A percentile compares a stretch with the other conserved stretches of the same genome.
phyloP scores from a whole-genome alignment of 1,140 invertebrate genomes.

The Onthophagus taurus region DNA sequence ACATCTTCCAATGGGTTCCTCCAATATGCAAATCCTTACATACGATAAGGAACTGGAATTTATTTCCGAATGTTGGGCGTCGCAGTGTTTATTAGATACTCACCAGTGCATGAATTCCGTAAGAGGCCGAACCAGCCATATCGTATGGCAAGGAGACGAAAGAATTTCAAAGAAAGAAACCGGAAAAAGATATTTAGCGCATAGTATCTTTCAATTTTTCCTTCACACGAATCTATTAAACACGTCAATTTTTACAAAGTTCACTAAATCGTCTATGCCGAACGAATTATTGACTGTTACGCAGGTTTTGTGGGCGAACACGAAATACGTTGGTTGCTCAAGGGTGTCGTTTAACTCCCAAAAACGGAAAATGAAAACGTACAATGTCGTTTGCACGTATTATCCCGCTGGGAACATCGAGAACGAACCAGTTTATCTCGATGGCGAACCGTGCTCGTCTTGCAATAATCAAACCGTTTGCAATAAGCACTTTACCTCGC shows the following conservation, averaged over 20 bases:
- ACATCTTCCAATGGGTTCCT: not conserved
- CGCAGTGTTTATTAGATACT: not conserved
- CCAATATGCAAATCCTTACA: slow-evolving; percentile 5
- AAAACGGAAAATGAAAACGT: not conserved
- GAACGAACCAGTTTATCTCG: not conserved
- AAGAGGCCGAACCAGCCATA: not conserved
- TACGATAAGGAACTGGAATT: slow-evolving; percentile 9
- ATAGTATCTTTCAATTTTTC: not conserved
- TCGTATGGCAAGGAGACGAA: slow-evolving; percentile 7
- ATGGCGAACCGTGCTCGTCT: slow-evolving; percentile 1
- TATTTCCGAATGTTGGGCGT: slow-evolving; percentile 1
- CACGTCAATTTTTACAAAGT: not conserved
- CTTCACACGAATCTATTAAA: not conserved
- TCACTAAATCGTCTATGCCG: not conserved
- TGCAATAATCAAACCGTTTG: not conserved
- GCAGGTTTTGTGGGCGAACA: slow-evolving; percentile 9
- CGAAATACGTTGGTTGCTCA: slow-evolving; percentile 4
- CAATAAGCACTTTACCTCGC: slow-evolving; percentile 1
- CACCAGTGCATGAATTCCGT: not conserved
- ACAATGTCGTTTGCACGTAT: slow-evolving; percentile 5
- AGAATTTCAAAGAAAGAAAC: not conserved
- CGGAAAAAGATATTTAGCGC: not conserved
- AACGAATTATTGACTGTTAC: not conserved
- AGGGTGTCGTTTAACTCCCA: slow-evolving; percentile 1
- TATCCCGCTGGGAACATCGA: slow-evolving; percentile 3